Evolutionary conservation across 2,113 vertebrate genomes (phyloP).

Genomic region (Sinocyclocheilus anshuiensis): DNA sequence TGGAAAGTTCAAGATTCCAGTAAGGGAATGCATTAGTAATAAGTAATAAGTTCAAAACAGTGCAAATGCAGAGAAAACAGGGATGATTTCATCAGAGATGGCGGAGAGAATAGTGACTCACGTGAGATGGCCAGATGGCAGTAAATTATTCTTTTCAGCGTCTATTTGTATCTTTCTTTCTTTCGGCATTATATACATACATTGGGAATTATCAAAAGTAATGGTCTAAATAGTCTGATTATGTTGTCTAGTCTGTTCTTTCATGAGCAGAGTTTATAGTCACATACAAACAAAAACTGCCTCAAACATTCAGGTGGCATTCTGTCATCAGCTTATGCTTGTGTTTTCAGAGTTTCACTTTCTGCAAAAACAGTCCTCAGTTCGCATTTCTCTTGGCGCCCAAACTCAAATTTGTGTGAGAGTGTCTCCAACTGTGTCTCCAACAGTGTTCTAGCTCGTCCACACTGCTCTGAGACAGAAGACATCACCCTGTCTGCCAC

Average conservation of each 20-base stretch:
- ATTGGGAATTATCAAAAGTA: too few relatives aligned
- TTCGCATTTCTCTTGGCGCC: neutral
- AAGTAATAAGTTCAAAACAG: too few relatives aligned
- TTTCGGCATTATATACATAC: too few relatives aligned
- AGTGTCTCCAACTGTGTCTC: neutral
- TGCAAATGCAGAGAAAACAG: too few relatives aligned
- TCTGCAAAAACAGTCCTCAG: neutral
- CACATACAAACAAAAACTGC: neutral
- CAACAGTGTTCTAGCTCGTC: constrained; percentile 16
- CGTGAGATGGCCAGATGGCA: too few relatives aligned
- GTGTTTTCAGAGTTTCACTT: constrained; percentile 3
- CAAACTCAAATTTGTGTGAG: neutral
- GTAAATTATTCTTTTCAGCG: too few relatives aligned
- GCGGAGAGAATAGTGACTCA: too few relatives aligned
- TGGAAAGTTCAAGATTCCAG: too few relatives aligned
- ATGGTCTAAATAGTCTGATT: neutral
- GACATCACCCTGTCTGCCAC: constrained; percentile 12
- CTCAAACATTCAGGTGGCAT: neutral
- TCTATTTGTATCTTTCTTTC: too few relatives aligned
- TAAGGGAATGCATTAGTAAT: too few relatives aligned
- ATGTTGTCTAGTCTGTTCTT: neutral
- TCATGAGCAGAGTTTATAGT: neutral
- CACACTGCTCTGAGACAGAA: constrained; percentile 37
- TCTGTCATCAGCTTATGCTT: neutral
- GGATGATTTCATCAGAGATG: too few relatives aligned